Conservation (phyloP, 2,797 vertebrate genomes). For the Neosilurus mollespiculum region DNA sequence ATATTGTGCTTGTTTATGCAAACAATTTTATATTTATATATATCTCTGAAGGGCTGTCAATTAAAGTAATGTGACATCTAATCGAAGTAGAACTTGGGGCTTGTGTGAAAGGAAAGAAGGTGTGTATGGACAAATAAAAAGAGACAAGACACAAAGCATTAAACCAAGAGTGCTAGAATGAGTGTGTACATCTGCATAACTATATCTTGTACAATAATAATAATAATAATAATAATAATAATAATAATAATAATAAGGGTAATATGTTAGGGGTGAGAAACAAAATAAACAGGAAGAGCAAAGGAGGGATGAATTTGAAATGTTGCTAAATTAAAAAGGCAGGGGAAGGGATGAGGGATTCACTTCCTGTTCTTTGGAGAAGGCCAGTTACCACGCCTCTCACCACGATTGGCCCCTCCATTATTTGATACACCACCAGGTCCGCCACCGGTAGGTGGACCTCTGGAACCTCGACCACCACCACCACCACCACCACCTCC, state of each 20-base stretch:
- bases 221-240: conserved; percentile 17
- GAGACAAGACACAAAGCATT: conserved; percentile 48
- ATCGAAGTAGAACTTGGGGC: conserved; percentile 52
- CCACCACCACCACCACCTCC: conserved; percentile 69
- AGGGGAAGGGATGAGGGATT: conserved; percentile 48
- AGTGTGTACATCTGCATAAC: conserved; percentile 67
- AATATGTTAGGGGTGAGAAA: conserved; percentile 65
- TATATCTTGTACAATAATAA: conserved; percentile 66
- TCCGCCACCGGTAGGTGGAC: conserved; percentile 67
- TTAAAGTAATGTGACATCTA: conserved; percentile 65
- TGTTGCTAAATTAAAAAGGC: conserved; percentile 53
- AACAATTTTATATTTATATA: conserved; percentile 53
- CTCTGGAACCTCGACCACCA: conserved; percentile 68
- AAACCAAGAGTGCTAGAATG: conserved; percentile 55
- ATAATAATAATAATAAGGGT: conserved; percentile 60
- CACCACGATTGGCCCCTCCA: conserved; percentile 73
- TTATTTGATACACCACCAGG: conserved; percentile 65
- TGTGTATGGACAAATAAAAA: conserved; percentile 64
- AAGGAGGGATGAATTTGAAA: conserved; percentile 49
- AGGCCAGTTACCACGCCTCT: conserved; percentile 83
- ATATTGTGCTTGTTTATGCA: conserved; percentile 75
- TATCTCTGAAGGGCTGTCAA: conserved; percentile 57
- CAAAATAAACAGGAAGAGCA: conserved; percentile 57
- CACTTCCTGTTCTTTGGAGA: conserved; percentile 90
- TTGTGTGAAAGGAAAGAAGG: conserved; percentile 48